Conservation (phyloP, 2,888 invertebrate genomes). For the Smittia sp. region DNA sequence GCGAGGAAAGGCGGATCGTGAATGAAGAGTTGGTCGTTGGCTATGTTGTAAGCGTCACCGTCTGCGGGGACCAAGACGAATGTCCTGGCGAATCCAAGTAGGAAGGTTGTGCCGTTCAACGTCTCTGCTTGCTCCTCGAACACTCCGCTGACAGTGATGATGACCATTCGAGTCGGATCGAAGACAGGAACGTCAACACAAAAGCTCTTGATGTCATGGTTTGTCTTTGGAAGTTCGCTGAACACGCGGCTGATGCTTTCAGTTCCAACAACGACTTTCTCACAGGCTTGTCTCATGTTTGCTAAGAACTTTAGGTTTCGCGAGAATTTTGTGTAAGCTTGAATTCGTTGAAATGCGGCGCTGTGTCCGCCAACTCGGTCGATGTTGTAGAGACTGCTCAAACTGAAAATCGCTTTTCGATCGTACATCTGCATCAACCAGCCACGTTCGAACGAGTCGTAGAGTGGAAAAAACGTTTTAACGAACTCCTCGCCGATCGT, state of each 20-base stretch:
- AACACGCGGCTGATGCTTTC: background rate
- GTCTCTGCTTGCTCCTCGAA: background rate
- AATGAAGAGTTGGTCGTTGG: background rate
- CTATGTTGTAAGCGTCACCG: background rate
- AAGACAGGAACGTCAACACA: conserved; percentile 8
- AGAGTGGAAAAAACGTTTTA: background rate
- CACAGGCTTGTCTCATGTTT: background rate
- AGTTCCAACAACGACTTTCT: background rate
- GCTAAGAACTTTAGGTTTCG: conserved; percentile 16
- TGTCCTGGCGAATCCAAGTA: background rate
- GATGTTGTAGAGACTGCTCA: background rate
- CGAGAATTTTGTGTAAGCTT: background rate
- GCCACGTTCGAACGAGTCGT: conserved; percentile 22
- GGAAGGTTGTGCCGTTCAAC: background rate
- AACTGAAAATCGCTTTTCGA: background rate
- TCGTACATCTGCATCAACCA: background rate
- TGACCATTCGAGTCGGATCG: background rate
- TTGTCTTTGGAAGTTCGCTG: background rate
- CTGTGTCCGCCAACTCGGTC: background rate
- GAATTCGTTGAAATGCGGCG: background rate
- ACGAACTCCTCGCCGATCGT: background rate
- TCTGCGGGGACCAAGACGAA: background rate
- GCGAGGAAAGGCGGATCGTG: background rate
- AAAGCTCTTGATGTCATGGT: conserved; percentile 5
- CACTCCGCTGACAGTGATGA: background rate